A percentile compares a stretch with the other conserved stretches of the same genome.
phyloP scores from a whole-genome alignment of 2,113 vertebrate species.

The Apus apus region DNA sequence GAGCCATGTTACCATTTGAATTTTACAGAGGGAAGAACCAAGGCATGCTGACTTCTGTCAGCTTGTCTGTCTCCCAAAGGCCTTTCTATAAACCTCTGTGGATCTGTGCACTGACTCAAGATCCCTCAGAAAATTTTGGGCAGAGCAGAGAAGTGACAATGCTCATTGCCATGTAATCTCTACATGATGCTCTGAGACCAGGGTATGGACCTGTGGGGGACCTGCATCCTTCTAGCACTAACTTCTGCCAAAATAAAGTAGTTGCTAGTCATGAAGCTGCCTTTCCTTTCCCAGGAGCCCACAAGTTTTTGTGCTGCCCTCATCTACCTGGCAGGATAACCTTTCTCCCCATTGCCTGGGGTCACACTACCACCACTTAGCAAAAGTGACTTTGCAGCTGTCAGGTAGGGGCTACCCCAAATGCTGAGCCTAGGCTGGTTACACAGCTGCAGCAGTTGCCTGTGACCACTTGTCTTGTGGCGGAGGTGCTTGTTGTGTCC shows the following conservation, averaged over 20 bases:
- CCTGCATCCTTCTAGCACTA: neutral
- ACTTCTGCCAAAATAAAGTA: neutral
- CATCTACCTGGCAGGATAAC: neutral
- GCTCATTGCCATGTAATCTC: neutral
- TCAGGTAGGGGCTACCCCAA: neutral
- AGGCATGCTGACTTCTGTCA: neutral
- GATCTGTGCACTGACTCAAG: neutral
- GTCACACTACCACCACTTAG: accelerated
- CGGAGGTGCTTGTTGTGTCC: neutral
- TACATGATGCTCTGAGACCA: neutral
- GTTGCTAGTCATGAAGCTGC: neutral
- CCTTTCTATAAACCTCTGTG: neutral
- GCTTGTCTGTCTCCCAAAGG: neutral
- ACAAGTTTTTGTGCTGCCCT: neutral
- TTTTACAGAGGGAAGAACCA: neutral
- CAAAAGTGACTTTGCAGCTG: neutral
- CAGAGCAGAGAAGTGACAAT: neutral
- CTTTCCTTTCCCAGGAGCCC: neutral
- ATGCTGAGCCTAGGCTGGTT: neutral
- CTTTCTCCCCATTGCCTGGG: neutral
- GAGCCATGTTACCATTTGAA: neutral
- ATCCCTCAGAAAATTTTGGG: neutral
- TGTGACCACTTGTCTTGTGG: neutral
- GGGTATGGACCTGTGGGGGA: accelerated
- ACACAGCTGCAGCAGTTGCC: neutral